Base-by-base conservation (phyloP, 2,797 vertebrate genomes). In the Peromyscus nudipes region DNA sequence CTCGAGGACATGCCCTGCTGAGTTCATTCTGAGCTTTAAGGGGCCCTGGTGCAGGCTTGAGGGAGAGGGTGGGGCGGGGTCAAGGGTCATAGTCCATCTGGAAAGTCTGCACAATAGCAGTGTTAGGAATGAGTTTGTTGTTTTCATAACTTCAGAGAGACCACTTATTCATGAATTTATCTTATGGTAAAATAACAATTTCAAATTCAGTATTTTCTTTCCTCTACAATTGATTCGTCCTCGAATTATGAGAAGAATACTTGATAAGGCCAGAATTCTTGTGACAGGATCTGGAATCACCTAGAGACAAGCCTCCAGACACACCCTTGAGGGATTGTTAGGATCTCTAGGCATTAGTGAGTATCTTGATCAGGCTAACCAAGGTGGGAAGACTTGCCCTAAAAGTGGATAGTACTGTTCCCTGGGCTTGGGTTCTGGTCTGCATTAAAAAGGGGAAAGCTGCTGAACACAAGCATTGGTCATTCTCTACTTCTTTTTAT, bases 131-230 rank as follows among this genome's bases (percentile, higher is more conserved):
- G 46, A 69, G 8, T 40, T 40, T 79, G 21, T 65, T 92, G n/a
- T 55, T 69, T 75, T 65, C 5, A 0, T 57, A 57, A 57, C 64
- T 77, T 83, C 67, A 71, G 52, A 82, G 19, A 64, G 31, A 34
- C 34, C 57, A n/a, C 46, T 94, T 96, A 81, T 52, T 40, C 52
- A 40, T 64, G 79, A 80, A 8, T 85, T 34, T 34, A 65, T 76
- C 83, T 92, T 86, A 34, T 34, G 60, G 27, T 89, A 75, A 67
- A 85, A 69, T 75, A 91, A 57, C 17, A 23, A 83, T 25, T 96
- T 85, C 40, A 64, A 34, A 85, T 64, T 85, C 7, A 55, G 3
- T n/a, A 52, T 81, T 83, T 94, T 77, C 29, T 57, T 89, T 96
- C 89, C 89, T 64, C 57, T 90, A 77, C 27, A 82, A 17, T 90